Base-by-base conservation (phyloP, 2,888 invertebrate genomes). In the Flabesymbios commensalis region DNA sequence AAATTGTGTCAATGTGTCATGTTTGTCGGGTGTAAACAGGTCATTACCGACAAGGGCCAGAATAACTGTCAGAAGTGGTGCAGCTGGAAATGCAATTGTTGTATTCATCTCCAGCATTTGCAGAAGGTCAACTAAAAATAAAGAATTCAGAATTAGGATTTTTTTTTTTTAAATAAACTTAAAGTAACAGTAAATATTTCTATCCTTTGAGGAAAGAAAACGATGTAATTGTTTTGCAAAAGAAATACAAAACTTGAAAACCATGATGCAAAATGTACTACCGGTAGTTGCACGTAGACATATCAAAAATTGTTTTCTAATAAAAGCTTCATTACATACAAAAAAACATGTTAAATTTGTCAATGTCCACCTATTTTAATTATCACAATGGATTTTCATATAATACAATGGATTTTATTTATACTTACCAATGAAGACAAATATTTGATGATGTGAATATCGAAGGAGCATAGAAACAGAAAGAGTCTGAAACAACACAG, bases 381-480 rank as follows among this genome's bases (percentile, higher is more conserved):
- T n/a, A n/a, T n/a, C n/a, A n/a, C n/a, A n/a, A n/a, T n/a, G n/a
- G n/a, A n/a, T n/a, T n/a, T n/a, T n/a, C n/a, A n/a, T n/a, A n/a
- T n/a, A n/a, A n/a, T n/a, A n/a, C n/a, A n/a, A n/a, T n/a, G n/a
- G n/a, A n/a, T n/a, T n/a, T n/a, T n/a, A n/a, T n/a, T 7, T 17
- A 22, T 10, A 24, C 90, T 90, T 86, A 95, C 96, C 94, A 75
- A 99, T 98, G 81, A 99, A 98, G 66, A 98, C 90, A 85, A 99
- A 98, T 79, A 99, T 98, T 86, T 99, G 99, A 83, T 99, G 98
- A 85, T 99, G 99, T 14, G 98, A 98, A 85, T 98, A 99, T 54
- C 98, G 89, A 74, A 99, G 86, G 74, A 99, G 86, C 92, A 98
- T 97, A 45, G 98, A 98, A 75, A 97, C 95, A 48, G 96, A 94